Base-by-base conservation (phyloP, 2,888 invertebrate species). In the Ctenicera cuprea region DNA sequence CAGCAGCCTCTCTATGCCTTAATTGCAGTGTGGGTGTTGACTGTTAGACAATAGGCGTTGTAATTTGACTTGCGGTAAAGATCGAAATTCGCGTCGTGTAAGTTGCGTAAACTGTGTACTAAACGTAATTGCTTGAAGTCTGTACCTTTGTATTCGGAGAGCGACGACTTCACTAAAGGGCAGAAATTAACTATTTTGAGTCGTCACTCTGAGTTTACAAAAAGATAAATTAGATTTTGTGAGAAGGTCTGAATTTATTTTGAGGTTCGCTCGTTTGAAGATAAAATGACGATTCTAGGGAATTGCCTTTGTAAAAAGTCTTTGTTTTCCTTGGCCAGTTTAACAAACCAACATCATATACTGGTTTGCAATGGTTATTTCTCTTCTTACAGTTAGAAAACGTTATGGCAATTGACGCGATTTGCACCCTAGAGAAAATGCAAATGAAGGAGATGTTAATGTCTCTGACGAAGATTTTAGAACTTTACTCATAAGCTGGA, bases 21-120 rank as follows among this genome's bases (percentile, higher is more conserved):
- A 65, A 65, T 65, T 52, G 65, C 37, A 52, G 22, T 50, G 65
- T 65, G 38, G 65, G 52, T 65, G 65, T 65, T 65, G 37, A 50
- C 18, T 65, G 22, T 38, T 38, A 65, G 14, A 65, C 38, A 65
- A 65, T 65, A 52, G 65, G 65, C 22, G 50, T 65, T 52, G 65
- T 65, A 65, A 65, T 65, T 65, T 52, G 38, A 65, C 38, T 59
- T 59, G 59, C 38, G 59, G 59, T 37, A 16, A 59, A 38, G 18
- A n/a, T n/a, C n/a, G n/a, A 37, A 59, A 59, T 54, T 54, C 54
- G 26, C n/a, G n/a, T 54, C 30, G 26, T 54, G 30, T 52, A 52
- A 52, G 16, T 54, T 54, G 26, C 54, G 1, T n/a, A 54, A 30
- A 30, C 30, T 54, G 54, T 30, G n/a, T n/a, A 54, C 30, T 54